Evolutionary conservation across 2,113 vertebrate species (phyloP).

Genomic region (Pyrgilauda ruficollis): DNA sequence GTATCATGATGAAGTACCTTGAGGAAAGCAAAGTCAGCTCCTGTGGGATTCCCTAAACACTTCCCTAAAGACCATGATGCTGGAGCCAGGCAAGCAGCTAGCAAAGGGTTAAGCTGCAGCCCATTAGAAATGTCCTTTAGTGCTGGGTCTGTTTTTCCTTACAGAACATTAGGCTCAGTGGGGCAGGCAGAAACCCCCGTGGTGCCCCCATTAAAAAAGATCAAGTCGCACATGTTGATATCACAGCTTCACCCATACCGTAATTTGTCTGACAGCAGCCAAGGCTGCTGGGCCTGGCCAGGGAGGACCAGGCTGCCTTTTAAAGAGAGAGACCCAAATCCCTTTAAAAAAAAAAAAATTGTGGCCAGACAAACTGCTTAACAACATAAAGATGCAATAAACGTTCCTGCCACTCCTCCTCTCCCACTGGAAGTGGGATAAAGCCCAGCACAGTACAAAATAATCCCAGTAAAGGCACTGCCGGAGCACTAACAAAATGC

Average conservation of each 20-base stretch:
- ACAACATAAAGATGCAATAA: constrained; percentile 38
- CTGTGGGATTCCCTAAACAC: neutral
- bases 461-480: constrained; percentile 73
- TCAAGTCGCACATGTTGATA: constrained; percentile 81
- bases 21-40: neutral
- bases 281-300: constrained; percentile 57
- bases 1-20: neutral
- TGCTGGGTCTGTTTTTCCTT: constrained; percentile 77
- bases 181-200: constrained; percentile 79
- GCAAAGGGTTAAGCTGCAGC: constrained; percentile 75
- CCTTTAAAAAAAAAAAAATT: neutral
- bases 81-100: neutral
- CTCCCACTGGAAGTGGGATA: constrained; percentile 67
- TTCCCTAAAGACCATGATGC: neutral
- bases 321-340: constrained; percentile 23
- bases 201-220: constrained; percentile 83
- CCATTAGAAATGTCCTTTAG: constrained; percentile 80
- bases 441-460: constrained; percentile 67
- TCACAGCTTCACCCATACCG: constrained; percentile 76
- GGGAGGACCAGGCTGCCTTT: constrained; percentile 38
- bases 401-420: constrained; percentile 38
- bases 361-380: constrained; percentile 55
- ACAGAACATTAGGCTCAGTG: constrained; percentile 84
- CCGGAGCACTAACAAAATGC: constrained; percentile 59
- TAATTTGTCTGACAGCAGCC: constrained; percentile 81